Conservation (phyloP, 2,888 invertebrate genomes). For the Zaprionus bogoriensis region DNA sequence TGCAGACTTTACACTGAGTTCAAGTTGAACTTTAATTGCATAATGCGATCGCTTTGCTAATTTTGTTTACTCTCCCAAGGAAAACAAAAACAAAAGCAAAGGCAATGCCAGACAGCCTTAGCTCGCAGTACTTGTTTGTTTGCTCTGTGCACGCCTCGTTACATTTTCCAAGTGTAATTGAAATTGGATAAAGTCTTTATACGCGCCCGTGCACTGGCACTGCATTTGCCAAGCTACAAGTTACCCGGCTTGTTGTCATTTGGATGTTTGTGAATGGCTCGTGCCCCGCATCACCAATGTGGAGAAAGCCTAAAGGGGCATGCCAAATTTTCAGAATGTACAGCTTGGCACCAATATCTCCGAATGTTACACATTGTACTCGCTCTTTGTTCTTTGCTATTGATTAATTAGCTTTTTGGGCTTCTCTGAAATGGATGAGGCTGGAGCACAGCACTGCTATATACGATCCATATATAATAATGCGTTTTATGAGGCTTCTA, state of each 20-base stretch:
- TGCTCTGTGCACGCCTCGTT: conserved; percentile 45
- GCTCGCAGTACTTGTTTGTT: conserved; percentile 18
- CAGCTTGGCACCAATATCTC: conserved; percentile 42
- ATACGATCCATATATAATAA: background rate
- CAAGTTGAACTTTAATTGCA: conserved; percentile 72
- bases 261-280: conserved; percentile 3
- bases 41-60: conserved; percentile 56
- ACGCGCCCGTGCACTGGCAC: background rate
- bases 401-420: conserved; percentile 45
- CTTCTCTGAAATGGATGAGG: too few relatives aligned
- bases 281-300: conserved; percentile 32
- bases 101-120: conserved; percentile 14
- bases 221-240: conserved; percentile 2
- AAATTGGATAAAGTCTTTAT: conserved; percentile 34
- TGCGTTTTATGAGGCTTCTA: conserved; percentile 26
- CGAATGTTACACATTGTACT: background rate
- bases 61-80: conserved; percentile 40
- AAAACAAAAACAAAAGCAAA: conserved; percentile 1
- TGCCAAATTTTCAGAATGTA: conserved; percentile 37
- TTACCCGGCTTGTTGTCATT: conserved; percentile 13
- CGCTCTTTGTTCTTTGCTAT: conserved; percentile 21
- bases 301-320: conserved; percentile 49
- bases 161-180: conserved; percentile 39
- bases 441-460: background rate
- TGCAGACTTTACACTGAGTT: conserved; percentile 39